These are phyloP conservation scores for Chesias legatella DNA, from an alignment of 2,888 invertebrate genomes.

Conservation along the genomic window DNA sequence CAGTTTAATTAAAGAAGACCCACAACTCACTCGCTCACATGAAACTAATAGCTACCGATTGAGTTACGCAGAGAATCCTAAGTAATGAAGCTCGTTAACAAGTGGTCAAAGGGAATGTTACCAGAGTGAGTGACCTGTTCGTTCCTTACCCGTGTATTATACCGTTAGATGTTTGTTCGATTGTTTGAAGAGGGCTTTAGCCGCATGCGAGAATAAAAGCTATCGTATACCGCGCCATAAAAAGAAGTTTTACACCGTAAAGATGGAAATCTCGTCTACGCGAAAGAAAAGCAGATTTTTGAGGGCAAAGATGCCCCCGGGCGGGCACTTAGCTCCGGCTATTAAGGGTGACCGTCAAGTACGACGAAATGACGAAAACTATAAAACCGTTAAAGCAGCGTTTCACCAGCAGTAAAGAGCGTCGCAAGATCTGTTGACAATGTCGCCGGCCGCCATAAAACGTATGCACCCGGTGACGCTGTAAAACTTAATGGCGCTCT, in stretches of 20 bases:
- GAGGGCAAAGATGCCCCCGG: slow-evolving; percentile 66
- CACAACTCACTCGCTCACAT: slow-evolving; percentile 31
- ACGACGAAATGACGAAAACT: slow-evolving; percentile 77
- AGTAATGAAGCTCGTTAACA: slow-evolving; percentile 36
- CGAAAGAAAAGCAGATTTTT: slow-evolving; percentile 70
- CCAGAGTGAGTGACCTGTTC: slow-evolving; percentile 24
- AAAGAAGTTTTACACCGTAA: slow-evolving; percentile 60
- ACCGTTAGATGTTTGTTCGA: slow-evolving; percentile 19
- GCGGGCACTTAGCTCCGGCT: slow-evolving; percentile 77
- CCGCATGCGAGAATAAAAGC: slow-evolving; percentile 25
- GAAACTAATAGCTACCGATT: slow-evolving; percentile 35
- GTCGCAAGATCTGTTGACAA: slow-evolving; percentile 80
- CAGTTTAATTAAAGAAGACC: slow-evolving; percentile 72
- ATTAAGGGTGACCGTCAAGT: slow-evolving; percentile 77
- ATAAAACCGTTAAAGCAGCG: slow-evolving; percentile 80
- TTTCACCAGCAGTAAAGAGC: slow-evolving; percentile 79
- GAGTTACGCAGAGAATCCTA: slow-evolving; percentile 40
- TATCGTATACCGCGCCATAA: slow-evolving; percentile 40
- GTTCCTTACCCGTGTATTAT: slow-evolving; percentile 17
- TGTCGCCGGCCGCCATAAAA: slow-evolving; percentile 77
- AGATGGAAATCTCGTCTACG: slow-evolving; percentile 71
- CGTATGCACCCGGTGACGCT: slow-evolving; percentile 74
- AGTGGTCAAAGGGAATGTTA: slow-evolving; percentile 22
- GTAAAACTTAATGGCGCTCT: slow-evolving; percentile 77
- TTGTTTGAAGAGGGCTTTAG: slow-evolving; percentile 23